Conservation (phyloP, 2,113 vertebrate species). For the Psammodynastes pulverulentus region DNA sequence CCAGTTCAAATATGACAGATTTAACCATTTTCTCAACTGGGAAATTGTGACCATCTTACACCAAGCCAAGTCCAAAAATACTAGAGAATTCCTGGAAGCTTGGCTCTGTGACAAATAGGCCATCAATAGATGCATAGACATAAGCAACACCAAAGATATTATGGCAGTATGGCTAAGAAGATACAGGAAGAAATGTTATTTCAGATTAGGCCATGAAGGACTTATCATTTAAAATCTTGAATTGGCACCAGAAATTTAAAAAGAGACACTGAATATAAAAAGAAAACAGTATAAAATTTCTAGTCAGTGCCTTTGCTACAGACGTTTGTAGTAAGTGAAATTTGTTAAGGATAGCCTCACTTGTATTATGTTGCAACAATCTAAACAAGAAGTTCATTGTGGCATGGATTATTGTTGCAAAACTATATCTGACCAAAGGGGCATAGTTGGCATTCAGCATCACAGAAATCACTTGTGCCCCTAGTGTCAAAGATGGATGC, state of each 20-base stretch:
- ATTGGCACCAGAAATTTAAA: neutral
- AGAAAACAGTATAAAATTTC: neutral
- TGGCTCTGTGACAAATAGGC: neutral
- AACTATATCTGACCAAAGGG: neutral
- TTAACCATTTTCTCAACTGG: neutral
- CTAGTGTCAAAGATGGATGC: neutral
- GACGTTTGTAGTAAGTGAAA: neutral
- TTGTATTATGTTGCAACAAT: neutral
- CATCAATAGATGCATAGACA: neutral
- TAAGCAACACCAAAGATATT: neutral
- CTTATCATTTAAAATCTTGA: neutral
- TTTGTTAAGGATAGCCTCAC: neutral
- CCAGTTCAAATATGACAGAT: neutral
- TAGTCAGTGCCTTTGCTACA: neutral
- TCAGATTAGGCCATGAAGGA: neutral
- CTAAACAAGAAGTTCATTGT: neutral
- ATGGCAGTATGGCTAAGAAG: neutral
- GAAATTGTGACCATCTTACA: neutral
- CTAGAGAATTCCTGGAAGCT: neutral
- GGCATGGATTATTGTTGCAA: neutral
- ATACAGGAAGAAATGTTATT: neutral
- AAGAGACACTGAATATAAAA: neutral
- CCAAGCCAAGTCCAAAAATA: neutral
- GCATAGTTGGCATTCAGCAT: neutral
- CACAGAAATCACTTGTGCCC: neutral